Percentiles rank a stretch among this genome's conserved stretches.
Conservation (phyloP, 1,140 invertebrate genomes). For the Zophobas atratus region DNA sequence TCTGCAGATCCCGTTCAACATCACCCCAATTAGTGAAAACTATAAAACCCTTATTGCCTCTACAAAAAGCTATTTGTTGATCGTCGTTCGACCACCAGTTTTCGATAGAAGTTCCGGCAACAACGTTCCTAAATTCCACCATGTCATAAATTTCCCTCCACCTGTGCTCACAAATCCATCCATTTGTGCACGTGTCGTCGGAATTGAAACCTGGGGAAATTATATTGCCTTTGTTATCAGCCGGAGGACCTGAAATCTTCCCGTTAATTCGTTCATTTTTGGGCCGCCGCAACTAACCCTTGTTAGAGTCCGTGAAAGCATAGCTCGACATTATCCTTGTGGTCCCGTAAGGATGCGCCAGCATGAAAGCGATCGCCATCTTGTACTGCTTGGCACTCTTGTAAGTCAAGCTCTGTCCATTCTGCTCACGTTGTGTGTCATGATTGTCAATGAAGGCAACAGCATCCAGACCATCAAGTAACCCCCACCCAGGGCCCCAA, state of each 20-base stretch:
- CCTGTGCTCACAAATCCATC: slow-evolving; percentile 93
- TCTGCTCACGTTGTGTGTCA: slow-evolving; percentile 68
- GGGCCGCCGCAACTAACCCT: slow-evolving; percentile 60
- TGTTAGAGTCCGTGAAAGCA: slow-evolving; percentile 71
- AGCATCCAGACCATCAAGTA: slow-evolving; percentile 70
- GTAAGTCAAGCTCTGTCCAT: slow-evolving; percentile 71
- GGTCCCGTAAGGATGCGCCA: slow-evolving; percentile 85
- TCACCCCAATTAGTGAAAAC: slow-evolving; percentile 80
- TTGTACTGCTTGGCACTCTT: slow-evolving; percentile 74
- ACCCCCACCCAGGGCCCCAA: slow-evolving; percentile 71
- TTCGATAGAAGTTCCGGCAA: slow-evolving; percentile 69
- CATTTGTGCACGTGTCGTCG: slow-evolving; percentile 79
- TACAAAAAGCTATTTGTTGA: slow-evolving; percentile 84
- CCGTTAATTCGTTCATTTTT: too few relatives aligned
- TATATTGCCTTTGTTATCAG: slow-evolving; percentile 75
- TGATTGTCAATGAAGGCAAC: slow-evolving; percentile 78
- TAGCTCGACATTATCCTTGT: slow-evolving; percentile 86
- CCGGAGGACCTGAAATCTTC: slow-evolving; percentile 70
- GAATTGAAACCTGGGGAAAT: slow-evolving; percentile 75
- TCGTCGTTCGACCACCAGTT: slow-evolving; percentile 84
- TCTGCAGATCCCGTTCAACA: slow-evolving; percentile 73
- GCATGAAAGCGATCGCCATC: slow-evolving; percentile 85
- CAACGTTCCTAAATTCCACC: slow-evolving; percentile 81
- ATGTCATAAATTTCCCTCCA: slow-evolving; percentile 88
- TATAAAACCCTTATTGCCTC: slow-evolving; percentile 79